Evolutionary conservation across 2,113 vertebrate genomes (phyloP).

Genomic region (Hippoglossus stenolepis): DNA sequence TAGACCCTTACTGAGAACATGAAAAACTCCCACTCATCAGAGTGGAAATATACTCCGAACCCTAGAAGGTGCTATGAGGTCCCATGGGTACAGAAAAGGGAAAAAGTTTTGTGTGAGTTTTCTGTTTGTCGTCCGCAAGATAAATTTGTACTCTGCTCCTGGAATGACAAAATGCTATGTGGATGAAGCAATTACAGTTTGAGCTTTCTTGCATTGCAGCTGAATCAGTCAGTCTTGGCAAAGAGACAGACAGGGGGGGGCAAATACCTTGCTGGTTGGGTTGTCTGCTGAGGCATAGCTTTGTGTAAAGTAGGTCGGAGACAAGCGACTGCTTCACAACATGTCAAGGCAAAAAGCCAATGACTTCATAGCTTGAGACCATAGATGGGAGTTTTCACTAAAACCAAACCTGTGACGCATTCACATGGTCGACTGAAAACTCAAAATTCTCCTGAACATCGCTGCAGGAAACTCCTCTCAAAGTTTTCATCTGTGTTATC

Average conservation of each 20-base stretch:
- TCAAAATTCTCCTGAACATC: not conserved
- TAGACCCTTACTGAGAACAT: slow-evolving; percentile 21
- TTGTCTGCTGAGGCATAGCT: not conserved
- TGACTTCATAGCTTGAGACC: slow-evolving; percentile 32
- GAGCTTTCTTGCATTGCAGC: not conserved
- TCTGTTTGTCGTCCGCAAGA: not conserved
- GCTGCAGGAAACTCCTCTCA: too few relatives aligned
- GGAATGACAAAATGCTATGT: not conserved
- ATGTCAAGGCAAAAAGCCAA: slow-evolving; percentile 5
- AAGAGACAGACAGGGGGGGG: slow-evolving; percentile 8
- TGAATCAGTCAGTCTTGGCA: not conserved
- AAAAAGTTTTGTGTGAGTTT: not conserved
- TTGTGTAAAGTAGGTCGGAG: not conserved
- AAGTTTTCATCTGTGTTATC: not conserved
- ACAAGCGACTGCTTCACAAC: slow-evolving; percentile 2
- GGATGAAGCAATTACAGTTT: not conserved
- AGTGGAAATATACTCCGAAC: slow-evolving; percentile 26
- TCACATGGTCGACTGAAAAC: not conserved
- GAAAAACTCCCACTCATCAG: slow-evolving; percentile 5
- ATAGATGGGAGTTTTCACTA: slow-evolving; percentile 37
- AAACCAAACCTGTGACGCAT: slow-evolving; percentile 50
- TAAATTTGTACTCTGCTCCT: too few relatives aligned
- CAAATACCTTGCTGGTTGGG: not conserved
- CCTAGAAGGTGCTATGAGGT: slow-evolving; percentile 10
- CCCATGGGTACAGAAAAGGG: slow-evolving; percentile 7